Percentiles rank a stretch among this genome's conserved stretches.
Conservation (phyloP, 2,113 vertebrate genomes). For the Spilogale gracilis region DNA sequence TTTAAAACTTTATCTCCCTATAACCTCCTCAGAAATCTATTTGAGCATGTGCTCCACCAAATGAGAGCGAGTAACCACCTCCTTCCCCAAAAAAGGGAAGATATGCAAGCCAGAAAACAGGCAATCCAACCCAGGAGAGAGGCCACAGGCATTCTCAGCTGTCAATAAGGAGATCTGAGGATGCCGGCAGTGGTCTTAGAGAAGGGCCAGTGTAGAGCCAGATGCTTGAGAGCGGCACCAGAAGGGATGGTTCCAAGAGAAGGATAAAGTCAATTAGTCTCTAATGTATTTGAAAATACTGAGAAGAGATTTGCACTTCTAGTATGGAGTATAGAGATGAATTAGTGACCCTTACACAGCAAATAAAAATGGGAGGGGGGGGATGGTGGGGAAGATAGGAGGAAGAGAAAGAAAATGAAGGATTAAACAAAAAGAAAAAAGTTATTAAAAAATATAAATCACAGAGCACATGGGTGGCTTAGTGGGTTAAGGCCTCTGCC, state of each 20-base stretch:
- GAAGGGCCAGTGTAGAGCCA: background rate
- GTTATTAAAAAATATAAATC: background rate
- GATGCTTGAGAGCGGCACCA: too few species aligned
- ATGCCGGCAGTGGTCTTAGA: background rate
- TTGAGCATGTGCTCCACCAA: background rate
- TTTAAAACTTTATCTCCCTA: background rate
- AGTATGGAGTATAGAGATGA: background rate
- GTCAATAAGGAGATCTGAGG: background rate
- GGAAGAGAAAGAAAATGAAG: background rate
- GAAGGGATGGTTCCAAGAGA: background rate
- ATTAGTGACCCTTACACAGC: background rate
- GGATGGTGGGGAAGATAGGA: too few species aligned
- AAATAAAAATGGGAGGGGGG: background rate
- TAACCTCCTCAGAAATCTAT: background rate
- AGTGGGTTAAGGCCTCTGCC: too few species aligned
- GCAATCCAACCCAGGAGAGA: background rate
- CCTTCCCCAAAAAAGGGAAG: background rate
- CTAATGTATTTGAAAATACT: background rate
- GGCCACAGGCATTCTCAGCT: background rate
- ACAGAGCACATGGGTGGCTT: background rate
- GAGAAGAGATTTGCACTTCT: background rate
- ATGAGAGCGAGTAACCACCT: background rate
- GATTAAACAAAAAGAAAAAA: background rate
- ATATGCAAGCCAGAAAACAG: background rate
- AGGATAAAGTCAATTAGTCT: background rate